Conservation (phyloP, 1,140 invertebrate genomes). For the Papilio aristodemus region DNA sequence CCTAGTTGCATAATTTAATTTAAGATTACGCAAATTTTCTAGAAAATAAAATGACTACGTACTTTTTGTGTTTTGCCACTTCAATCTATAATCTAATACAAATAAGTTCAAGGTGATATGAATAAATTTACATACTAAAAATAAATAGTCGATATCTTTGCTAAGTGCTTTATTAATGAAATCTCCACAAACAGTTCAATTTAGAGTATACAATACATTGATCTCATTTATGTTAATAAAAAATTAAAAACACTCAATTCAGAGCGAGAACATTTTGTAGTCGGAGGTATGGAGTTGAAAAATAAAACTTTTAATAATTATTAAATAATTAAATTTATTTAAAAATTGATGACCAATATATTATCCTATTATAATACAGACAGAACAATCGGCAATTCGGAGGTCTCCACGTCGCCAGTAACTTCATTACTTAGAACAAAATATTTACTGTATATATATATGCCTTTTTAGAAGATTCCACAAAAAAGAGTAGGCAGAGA, state of each 20-base stretch:
- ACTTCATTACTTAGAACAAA: constrained; percentile 6
- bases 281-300: neutral
- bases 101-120: no score
- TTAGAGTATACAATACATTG: neutral
- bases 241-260: neutral
- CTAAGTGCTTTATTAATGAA: neutral
- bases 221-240: no score
- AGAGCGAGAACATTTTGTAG: neutral
- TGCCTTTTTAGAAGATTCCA: neutral
- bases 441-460: constrained; percentile 8
- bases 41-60: neutral
- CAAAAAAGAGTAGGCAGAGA: neutral
- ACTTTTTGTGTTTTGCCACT: no score
- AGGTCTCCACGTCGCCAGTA: neutral
- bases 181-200: neutral
- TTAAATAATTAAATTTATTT: neutral
- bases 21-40: constrained; percentile 7
- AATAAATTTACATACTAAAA: neutral
- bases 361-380: neutral
- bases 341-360: neutral
- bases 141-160: neutral
- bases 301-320: constrained; percentile 9
- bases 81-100: no score
- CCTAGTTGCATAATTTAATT: neutral
- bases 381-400: neutral